Base-by-base conservation (phyloP, 2,888 invertebrate genomes). In the Mechanitis messenoides region DNA sequence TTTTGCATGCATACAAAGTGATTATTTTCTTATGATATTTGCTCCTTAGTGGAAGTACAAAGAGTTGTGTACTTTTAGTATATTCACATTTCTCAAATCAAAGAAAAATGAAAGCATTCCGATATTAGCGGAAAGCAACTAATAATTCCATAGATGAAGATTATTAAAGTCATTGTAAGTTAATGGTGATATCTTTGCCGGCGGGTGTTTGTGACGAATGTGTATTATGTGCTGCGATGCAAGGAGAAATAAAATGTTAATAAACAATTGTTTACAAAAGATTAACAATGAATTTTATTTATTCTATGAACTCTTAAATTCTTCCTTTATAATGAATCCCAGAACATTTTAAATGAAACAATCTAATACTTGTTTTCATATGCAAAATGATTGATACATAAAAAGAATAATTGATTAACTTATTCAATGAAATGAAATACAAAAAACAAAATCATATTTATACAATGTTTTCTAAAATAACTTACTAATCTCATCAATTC, bases 241-340 rank as follows among this genome's bases (percentile, higher is more conserved):
- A 83, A 80, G 81, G 80, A 87, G 82, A 84, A 85, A 85, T 90
- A 90, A 90, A 87, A 90, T 90, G 90, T 90, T 90, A 90, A 90
- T 89, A 90, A 90, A 90, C 89, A 90, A 90, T 91, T 91, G 91
- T 91, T 91, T 90, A 91, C 89, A 90, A 90, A 90, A 91, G 86
- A 90, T 87, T 83, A 84, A 70, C 70, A 67, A 68, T 65, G 74
- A 65, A 80, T 87, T 87, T 89, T 73, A 80, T 83, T 88, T 70
- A 53, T 59, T 63, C 33, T 35, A 11, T 3, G 28, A 28, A 35
- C 47, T n/a, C n/a, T 45, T 28, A 31, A 31, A 2, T 31, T 31
- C 50, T 50, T 31, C 50, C 31, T 31, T 7, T 50, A 42, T 42
- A 42, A 1, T 9, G 9, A 42, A 11, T 42, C 42, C 7, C 42